Percentiles rank a stretch among this genome's conserved stretches.
These are phyloP conservation scores for Cercocebus atys DNA, from an alignment of 2,113 vertebrate species.

Conservation along the genomic window DNA sequence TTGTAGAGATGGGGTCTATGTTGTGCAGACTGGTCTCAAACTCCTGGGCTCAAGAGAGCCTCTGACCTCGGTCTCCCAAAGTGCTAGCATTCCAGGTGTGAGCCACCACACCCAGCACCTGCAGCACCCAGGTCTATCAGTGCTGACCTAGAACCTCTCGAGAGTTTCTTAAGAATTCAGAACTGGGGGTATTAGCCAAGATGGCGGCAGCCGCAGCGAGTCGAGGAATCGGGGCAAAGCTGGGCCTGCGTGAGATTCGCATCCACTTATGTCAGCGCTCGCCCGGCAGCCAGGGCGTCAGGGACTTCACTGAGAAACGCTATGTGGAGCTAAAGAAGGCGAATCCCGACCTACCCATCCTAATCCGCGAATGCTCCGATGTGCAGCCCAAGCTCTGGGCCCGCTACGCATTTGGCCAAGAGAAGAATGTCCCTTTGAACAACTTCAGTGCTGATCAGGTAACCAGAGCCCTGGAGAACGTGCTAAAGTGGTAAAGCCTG, in stretches of 20 bases:
- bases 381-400: conserved; percentile 93
- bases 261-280: conserved; percentile 95
- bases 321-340: conserved; percentile 93
- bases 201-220: conserved; percentile 84
- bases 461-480: conserved; percentile 86
- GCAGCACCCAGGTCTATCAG: no score
- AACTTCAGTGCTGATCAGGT: conserved; percentile 93
- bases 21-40: no score
- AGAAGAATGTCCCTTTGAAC: conserved; percentile 88
- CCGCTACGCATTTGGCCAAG: conserved; percentile 92
- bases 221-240: conserved; percentile 80
- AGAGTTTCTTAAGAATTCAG: no score
- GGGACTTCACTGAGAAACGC: conserved; percentile 95
- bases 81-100: no score
- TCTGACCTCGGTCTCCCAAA: no score
- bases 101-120: no score
- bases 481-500: conserved; percentile 85
- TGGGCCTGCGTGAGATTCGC: conserved; percentile 90
- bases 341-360: conserved; percentile 92
- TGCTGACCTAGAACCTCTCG: no score
- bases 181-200: fast-evolving
- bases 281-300: conserved; percentile 88
- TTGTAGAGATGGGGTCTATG: no score
- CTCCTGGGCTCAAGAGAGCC: no score
- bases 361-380: conserved; percentile 95